phyloP scores from a whole-genome alignment of 2,113 vertebrate genomes.

The Indicator indicator region DNA sequence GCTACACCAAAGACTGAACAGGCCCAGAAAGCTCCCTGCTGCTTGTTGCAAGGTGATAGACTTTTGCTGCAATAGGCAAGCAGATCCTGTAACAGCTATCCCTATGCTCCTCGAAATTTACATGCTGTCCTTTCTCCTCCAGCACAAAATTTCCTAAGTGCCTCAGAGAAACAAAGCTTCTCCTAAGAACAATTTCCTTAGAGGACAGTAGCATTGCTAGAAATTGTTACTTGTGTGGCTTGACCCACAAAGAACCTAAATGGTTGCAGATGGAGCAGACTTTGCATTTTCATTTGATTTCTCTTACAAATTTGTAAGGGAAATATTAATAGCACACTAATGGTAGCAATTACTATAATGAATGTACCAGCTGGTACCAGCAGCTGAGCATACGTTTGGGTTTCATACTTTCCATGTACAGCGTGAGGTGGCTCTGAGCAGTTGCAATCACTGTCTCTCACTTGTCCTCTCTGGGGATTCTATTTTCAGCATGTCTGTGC shows the following conservation, averaged over 20 bases:
- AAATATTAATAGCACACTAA: constrained; percentile 67
- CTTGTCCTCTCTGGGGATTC: constrained; percentile 12
- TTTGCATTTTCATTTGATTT: constrained; percentile 20
- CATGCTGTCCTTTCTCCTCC: not conserved
- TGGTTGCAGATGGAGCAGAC: not conserved
- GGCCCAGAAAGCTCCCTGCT: not conserved
- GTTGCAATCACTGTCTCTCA: not conserved
- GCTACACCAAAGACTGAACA: not conserved
- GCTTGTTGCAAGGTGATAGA: not conserved
- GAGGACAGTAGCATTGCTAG: not conserved
- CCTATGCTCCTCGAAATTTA: not conserved
- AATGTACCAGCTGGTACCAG: constrained; percentile 62
- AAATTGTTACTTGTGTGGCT: not conserved
- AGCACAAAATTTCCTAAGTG: not conserved
- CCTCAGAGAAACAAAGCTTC: not conserved
- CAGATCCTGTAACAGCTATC: not conserved
- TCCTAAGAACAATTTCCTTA: not conserved
- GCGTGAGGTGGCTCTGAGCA: not conserved
- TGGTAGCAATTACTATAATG: constrained; percentile 57
- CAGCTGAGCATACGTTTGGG: not conserved
- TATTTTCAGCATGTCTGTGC: constrained; percentile 24
- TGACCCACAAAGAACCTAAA: constrained; percentile 7
- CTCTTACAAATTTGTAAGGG: not conserved
- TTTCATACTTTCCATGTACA: not conserved
- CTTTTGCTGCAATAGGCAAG: not conserved